Percentiles rank a stretch among this genome's conserved stretches.
Conservation (phyloP, 1,140 invertebrate genomes). For the Heliconius hermathena region DNA sequence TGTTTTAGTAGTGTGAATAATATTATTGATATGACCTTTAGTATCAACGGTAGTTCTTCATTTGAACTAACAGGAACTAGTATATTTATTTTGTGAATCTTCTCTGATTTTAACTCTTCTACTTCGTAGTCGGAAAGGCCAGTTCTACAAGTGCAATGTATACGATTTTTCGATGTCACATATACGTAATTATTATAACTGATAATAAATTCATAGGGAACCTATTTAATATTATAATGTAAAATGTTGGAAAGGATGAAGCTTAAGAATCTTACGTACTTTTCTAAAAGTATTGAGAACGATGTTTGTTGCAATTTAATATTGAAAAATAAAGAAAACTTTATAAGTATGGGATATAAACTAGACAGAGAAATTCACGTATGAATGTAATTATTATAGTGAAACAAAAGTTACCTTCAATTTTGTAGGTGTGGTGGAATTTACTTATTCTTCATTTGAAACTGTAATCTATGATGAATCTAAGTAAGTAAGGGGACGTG, state of each 20-base stretch:
- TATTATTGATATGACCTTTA: conserved; percentile 74
- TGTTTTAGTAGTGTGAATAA: conserved; percentile 80
- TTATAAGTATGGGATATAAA: conserved; percentile 20
- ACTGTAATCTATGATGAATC: conserved; percentile 53
- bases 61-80: conserved; percentile 57
- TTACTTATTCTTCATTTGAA: conserved; percentile 60
- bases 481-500: conserved; percentile 55
- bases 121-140: conserved; percentile 73
- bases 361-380: conserved; percentile 56
- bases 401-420: conserved; percentile 75
- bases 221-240: conserved; percentile 69
- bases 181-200: conserved; percentile 80
- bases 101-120: conserved; percentile 62
- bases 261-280: conserved; percentile 63
- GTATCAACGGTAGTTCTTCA: conserved; percentile 64
- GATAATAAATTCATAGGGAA: conserved; percentile 76
- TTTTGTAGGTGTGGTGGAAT: conserved; percentile 60
- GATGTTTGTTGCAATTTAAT: conserved; percentile 32
- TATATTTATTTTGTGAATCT: conserved; percentile 65
- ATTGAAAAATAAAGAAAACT: conserved; percentile 23
- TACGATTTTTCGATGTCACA: conserved; percentile 80
- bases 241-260: conserved; percentile 71
- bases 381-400: conserved; percentile 58
- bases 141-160: conserved; percentile 81
- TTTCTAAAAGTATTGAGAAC: conserved; percentile 45